Base-by-base conservation (phyloP, 2,113 vertebrate genomes). In the Cervus canadensis region DNA sequence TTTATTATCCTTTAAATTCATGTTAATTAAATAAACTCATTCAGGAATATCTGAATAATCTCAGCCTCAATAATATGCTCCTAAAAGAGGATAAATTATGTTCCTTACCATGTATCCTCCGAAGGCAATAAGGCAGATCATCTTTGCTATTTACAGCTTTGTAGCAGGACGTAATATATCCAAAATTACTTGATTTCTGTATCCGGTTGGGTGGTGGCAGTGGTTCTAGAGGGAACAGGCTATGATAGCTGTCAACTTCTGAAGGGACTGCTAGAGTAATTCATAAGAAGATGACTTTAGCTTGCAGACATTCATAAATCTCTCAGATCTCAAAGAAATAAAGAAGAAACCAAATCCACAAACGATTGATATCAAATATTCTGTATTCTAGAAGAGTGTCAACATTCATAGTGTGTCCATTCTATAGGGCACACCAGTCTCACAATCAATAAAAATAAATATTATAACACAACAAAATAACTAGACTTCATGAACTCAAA, bases 61-160 rank as follows among this genome's bases (percentile, higher is more conserved):
- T 91, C 74, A 95, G 45, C 57, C 45, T 84, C 45, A 97, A 3
- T 64, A 90, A 89, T 25, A 87, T 13, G 25, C 48, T 93, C 50
- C 71, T 86, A 78, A 97, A 91, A 97, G 90, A 95, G 17, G 40
- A 60, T n/a, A 95, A n/a, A 1, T 85, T 40, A 25, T 85, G 59
- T 95, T 97, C 97, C 98, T 99, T 98, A 99, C 99, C 99, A 82
- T 99, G 99, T 99, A 99, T 99, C 98, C 99, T 99, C 96, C 99
- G 99, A 99, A 99, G 99, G 99, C 99, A 99, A 99, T 99, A 99
- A 30, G 99, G 99, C 98, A 99, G 99, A 97, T 99, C 99, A 98
- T 99, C 99, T 98, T 99, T 99, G 99, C 99, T 99, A 99, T 99
- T 99, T 98, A 99, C 99, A 67, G 99, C 99, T 99, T 99, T 99